phyloP scores from a whole-genome alignment of 2,888 invertebrate species.

The Ichneumon xanthorius region DNA sequence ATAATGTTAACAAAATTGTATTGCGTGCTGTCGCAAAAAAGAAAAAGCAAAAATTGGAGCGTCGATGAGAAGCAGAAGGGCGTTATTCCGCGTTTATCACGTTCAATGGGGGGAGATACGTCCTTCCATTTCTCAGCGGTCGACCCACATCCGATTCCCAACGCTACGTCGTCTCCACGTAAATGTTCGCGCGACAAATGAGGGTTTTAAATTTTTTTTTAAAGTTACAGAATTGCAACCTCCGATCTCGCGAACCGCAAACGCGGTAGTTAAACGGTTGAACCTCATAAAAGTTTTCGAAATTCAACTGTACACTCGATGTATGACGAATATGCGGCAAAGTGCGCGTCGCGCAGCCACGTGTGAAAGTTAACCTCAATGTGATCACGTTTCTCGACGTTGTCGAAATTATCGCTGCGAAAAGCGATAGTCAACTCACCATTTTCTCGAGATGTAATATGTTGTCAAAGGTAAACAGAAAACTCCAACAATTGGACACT shows the following conservation, averaged over 20 bases:
- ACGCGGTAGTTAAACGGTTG: too few relatives aligned
- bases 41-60: too few relatives aligned
- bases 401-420: neutral
- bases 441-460: constrained; percentile 69
- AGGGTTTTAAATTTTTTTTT: neutral
- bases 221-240: too few relatives aligned
- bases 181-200: neutral
- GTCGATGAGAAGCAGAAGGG: neutral
- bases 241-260: too few relatives aligned
- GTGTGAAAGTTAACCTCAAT: constrained; percentile 66
- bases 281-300: too few relatives aligned
- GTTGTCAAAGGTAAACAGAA: constrained; percentile 47
- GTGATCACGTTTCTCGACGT: constrained; percentile 30
- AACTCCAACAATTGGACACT: constrained; percentile 40
- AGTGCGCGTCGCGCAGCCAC: constrained; percentile 49
- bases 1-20: neutral
- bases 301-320: neutral
- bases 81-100: neutral
- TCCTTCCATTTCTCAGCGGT: neutral
- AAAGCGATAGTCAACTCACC: constrained; percentile 74
- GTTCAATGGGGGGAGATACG: neutral
- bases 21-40: neutral
- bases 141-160: neutral
- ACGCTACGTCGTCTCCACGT: neutral
- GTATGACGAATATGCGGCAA: neutral